Conservation (phyloP, 2,888 invertebrate genomes). For the Euspilapteryx auroguttella region DNA sequence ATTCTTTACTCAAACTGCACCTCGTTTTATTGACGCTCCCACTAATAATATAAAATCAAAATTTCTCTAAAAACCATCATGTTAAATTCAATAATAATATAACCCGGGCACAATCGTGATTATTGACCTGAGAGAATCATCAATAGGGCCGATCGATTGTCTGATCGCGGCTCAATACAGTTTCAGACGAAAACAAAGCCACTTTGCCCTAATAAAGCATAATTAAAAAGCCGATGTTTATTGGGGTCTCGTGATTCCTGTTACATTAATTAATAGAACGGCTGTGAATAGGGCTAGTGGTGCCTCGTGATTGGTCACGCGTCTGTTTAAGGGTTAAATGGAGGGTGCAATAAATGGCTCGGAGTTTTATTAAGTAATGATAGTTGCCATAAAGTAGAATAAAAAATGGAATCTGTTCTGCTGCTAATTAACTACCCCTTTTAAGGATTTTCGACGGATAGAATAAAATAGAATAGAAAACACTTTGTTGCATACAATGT, state of each 20-base stretch:
- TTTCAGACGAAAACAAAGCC: conserved; percentile 43
- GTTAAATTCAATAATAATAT: conserved; percentile 32
- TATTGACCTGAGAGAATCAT: conserved; percentile 57
- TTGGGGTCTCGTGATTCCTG: conserved; percentile 39
- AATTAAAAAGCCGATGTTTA: conserved; percentile 51
- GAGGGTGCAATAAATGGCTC: conserved; percentile 31
- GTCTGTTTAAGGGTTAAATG: conserved; percentile 21
- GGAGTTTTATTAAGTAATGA: conserved; percentile 1
- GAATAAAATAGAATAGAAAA: too few relatives aligned
- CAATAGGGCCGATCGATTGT: conserved; percentile 50
- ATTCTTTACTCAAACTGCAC: too few relatives aligned
- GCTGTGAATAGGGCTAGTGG: conserved; percentile 20
- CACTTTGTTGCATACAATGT: too few relatives aligned
- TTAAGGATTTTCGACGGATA: too few relatives aligned
- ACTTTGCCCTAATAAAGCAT: conserved; percentile 48
- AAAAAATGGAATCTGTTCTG: too few relatives aligned
- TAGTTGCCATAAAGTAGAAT: too few relatives aligned
- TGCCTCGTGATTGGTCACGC: conserved; percentile 34
- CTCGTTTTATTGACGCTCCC: too few relatives aligned
- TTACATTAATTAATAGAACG: conserved; percentile 41
- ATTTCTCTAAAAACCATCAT: too few relatives aligned
- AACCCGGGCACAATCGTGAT: conserved; percentile 49
- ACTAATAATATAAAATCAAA: too few relatives aligned
- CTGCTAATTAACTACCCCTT: too few relatives aligned
- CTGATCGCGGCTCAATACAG: conserved; percentile 26